Percentiles rank a stretch among this genome's conserved stretches.
Evolutionary conservation across 2,113 vertebrate genomes (phyloP).

Genomic region (Aythya baeri): DNA sequence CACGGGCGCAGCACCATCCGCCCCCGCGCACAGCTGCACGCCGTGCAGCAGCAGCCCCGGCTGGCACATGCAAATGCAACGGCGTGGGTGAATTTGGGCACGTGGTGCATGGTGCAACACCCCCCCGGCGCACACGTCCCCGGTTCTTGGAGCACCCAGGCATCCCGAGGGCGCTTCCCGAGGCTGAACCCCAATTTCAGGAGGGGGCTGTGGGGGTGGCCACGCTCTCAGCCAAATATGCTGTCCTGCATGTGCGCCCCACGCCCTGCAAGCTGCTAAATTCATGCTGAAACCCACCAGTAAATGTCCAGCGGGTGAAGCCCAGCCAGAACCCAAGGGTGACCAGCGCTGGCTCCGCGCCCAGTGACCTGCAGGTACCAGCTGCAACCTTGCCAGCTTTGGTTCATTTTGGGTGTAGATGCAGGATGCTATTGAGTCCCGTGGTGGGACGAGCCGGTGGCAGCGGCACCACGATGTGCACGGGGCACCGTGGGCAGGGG

Average conservation of each 20-base stretch:
- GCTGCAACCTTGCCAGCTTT: fast-evolving
- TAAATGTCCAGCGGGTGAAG: neutral
- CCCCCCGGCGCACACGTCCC: fast-evolving
- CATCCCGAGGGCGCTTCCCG: fast-evolving
- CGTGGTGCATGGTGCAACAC: fast-evolving
- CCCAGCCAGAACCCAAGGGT: neutral
- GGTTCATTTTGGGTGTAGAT: neutral
- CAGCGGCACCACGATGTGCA: fast-evolving
- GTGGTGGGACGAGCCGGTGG: fast-evolving
- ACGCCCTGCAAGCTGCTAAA: fast-evolving
- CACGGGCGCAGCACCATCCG: fast-evolving
- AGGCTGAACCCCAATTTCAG: neutral
- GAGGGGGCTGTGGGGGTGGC: fast-evolving
- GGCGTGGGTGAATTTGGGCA: fast-evolving
- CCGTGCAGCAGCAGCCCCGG: fast-evolving
- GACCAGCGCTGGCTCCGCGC: neutral
- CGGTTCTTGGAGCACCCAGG: fast-evolving
- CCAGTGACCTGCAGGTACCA: fast-evolving
- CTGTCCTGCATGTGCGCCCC: neutral
- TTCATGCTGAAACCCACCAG: fast-evolving
- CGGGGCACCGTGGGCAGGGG: neutral
- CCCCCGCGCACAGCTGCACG: fast-evolving
- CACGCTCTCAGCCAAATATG: fast-evolving
- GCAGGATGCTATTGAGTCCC: neutral
- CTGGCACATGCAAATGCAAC: neutral